Conservation (phyloP, 2,113 vertebrate genomes). For the Delphinus delphis region DNA sequence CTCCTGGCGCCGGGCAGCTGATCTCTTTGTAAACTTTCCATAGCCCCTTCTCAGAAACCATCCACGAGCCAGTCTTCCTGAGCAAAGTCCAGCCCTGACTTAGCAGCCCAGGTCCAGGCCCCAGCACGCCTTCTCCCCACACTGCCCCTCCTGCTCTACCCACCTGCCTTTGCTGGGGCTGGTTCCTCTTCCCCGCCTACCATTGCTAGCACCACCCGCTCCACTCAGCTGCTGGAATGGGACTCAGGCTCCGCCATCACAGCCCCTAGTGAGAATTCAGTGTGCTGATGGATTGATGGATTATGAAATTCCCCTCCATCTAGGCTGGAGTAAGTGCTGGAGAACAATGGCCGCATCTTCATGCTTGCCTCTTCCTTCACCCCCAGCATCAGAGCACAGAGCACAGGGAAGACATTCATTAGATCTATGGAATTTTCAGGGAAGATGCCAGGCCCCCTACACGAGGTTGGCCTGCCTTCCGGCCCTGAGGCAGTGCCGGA, state of each 20-base stretch:
- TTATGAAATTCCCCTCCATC: not conserved
- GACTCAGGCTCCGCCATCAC: accelerated
- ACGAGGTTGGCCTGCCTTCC: not conserved
- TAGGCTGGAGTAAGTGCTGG: not conserved
- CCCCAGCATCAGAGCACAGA: not conserved
- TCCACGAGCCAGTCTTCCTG: accelerated
- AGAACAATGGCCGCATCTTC: not conserved
- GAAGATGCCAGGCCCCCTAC: too few species aligned
- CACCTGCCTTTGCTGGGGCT: accelerated
- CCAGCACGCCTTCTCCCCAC: accelerated
- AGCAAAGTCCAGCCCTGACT: not conserved
- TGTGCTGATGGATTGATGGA: not conserved
- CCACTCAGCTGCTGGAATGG: not conserved
- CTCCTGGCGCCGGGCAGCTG: not conserved
- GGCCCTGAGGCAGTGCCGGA: not conserved
- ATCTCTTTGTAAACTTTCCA: not conserved
- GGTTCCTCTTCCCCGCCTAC: not conserved
- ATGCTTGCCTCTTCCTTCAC: not conserved
- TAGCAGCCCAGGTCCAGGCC: too few species aligned
- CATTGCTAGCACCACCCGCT: not conserved
- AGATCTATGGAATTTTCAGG: too few species aligned
- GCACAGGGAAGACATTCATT: accelerated
- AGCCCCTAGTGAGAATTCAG: accelerated
- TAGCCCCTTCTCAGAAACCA: not conserved
- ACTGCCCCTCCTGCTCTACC: not conserved